Percentiles rank a stretch among this genome's conserved stretches.
These are phyloP conservation scores for Cheilosia grossa DNA, from an alignment of 2,888 invertebrate genomes.

Conservation along the genomic window DNA sequence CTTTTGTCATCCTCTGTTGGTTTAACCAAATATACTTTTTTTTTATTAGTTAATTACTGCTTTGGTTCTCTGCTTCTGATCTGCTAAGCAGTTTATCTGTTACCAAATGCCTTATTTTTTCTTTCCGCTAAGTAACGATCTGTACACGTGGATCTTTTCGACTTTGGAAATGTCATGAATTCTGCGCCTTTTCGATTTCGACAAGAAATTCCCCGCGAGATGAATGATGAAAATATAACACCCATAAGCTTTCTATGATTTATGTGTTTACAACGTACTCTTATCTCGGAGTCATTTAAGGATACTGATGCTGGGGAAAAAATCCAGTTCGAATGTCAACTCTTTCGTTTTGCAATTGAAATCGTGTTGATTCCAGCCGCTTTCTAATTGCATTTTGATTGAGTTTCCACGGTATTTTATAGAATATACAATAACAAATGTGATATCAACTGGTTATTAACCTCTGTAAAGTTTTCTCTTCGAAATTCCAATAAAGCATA, in stretches of 20 bases:
- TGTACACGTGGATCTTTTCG: slow-evolving; percentile 63
- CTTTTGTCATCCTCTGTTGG: slow-evolving; percentile 36
- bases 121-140: slow-evolving; percentile 34
- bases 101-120: background rate
- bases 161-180: slow-evolving; percentile 64
- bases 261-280: slow-evolving; percentile 5
- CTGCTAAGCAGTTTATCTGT: slow-evolving; percentile 28
- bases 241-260: slow-evolving; percentile 37
- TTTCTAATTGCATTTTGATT: too few relatives aligned
- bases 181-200: slow-evolving; percentile 26
- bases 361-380: too few relatives aligned
- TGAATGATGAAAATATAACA: slow-evolving; percentile 48
- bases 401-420: too few relatives aligned
- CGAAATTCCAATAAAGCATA: too few relatives aligned
- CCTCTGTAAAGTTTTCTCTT: too few relatives aligned
- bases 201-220: slow-evolving; percentile 36
- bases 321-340: slow-evolving; percentile 27
- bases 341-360: slow-evolving; percentile 16
- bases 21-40: slow-evolving; percentile 61
- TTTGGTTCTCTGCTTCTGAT: slow-evolving; percentile 59
- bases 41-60: slow-evolving; percentile 71
- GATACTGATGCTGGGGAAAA: background rate
- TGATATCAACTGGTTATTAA: too few relatives aligned
- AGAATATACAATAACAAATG: too few relatives aligned
- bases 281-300: slow-evolving; percentile 31